phyloP scores from a whole-genome alignment of 2,113 vertebrate genomes.

The Bungarus multicinctus region DNA sequence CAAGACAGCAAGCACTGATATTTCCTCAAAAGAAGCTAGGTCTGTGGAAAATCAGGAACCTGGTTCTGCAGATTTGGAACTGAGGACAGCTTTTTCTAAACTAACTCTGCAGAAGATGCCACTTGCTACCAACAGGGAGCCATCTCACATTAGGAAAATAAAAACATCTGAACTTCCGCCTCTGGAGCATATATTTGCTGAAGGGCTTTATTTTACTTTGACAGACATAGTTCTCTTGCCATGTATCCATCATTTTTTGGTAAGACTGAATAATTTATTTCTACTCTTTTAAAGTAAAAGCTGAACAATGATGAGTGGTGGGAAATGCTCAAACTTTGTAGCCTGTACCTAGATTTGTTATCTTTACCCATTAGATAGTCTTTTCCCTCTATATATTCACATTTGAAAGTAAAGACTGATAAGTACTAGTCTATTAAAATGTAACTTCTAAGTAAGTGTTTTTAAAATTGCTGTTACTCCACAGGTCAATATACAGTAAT shows the following conservation, averaged over 20 bases:
- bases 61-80: conserved; percentile 68
- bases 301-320: not conserved
- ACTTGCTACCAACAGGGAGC: conserved; percentile 70
- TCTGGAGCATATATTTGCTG: conserved; percentile 91
- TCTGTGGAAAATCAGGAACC: not conserved
- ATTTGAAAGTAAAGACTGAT: not conserved
- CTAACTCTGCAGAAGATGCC: conserved; percentile 70
- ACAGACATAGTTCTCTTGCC: conserved; percentile 92
- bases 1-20: not conserved
- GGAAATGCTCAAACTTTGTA: not conserved
- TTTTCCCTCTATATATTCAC: not conserved
- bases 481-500: not conserved
- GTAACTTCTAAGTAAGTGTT: not conserved
- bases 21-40: not conserved
- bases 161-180: conserved; percentile 82
- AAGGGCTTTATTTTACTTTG: conserved; percentile 95
- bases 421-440: not conserved
- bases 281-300: not conserved
- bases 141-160: conserved; percentile 82
- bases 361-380: not conserved
- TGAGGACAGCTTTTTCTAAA: conserved; percentile 83
- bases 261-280: conserved; percentile 65
- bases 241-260: conserved; percentile 90
- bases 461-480: not conserved
- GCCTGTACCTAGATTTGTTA: not conserved